These are phyloP conservation scores for Varanus komodoensis DNA, from an alignment of 2,113 vertebrate species.

Conservation along the genomic window DNA sequence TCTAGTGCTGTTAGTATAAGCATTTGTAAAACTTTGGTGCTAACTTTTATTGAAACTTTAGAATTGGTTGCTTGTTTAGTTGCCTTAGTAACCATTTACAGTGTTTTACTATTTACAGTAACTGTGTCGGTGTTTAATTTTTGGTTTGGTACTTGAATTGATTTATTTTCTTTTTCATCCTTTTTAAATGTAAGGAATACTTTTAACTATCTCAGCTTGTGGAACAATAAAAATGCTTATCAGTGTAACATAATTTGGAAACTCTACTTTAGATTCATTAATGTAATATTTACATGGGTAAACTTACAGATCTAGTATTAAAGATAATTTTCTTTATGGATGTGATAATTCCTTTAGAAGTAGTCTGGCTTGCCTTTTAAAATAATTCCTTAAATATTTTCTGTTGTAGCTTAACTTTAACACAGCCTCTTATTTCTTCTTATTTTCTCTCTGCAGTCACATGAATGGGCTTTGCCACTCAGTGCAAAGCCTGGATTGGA, in stretches of 20 bases:
- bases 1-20: no score
- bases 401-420: slow-evolving; percentile 76
- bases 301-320: slow-evolving; percentile 56
- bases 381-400: slow-evolving; percentile 82
- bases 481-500: no score
- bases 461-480: no score
- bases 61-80: no score
- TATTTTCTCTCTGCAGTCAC: no score
- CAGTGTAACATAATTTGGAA: slow-evolving; percentile 68
- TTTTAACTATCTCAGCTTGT: slow-evolving; percentile 63
- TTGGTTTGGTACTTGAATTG: slow-evolving; percentile 47
- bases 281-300: slow-evolving; percentile 66
- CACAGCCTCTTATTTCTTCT: slow-evolving; percentile 73
- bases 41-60: neutral
- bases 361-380: slow-evolving; percentile 49
- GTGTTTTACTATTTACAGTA: no score
- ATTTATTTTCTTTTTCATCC: slow-evolving; percentile 22
- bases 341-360: slow-evolving; percentile 71
- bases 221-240: slow-evolving; percentile 63
- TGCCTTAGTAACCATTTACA: no score
- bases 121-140: neutral
- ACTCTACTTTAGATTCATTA: slow-evolving; percentile 53
- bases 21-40: neutral
- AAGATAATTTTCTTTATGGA: slow-evolving; percentile 70
- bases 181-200: slow-evolving; percentile 56